phyloP scores from a whole-genome alignment of 2,888 invertebrate genomes.

The Cynaeus angustus region DNA sequence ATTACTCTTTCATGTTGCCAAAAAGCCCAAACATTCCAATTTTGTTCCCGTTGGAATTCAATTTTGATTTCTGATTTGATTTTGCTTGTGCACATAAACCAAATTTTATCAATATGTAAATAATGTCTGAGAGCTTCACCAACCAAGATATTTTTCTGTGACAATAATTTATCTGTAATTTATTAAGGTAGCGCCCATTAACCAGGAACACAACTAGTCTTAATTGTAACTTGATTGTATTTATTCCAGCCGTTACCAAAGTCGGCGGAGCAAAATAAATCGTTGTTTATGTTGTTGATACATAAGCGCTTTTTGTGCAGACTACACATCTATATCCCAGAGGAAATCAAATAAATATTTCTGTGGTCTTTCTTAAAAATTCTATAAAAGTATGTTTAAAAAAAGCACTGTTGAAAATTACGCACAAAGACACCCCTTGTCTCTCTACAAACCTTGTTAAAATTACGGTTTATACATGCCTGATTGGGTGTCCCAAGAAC shows the following conservation, averaged over 20 bases:
- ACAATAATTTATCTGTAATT: neutral
- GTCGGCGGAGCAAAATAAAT: neutral
- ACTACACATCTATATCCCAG: neutral
- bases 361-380: neutral
- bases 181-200: neutral
- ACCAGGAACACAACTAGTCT: neutral
- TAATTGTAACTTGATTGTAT: neutral
- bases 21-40: no score
- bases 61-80: no score
- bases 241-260: constrained; percentile 4
- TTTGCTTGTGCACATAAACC: no score
- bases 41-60: no score
- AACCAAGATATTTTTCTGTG: neutral
- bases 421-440: no score
- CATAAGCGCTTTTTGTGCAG: neutral
- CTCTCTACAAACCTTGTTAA: no score
- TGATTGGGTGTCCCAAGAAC: neutral
- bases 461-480: no score
- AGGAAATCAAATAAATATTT: neutral
- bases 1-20: no score
- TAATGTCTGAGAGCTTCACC: no score
- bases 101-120: no score
- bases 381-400: no score
- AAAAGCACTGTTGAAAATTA: no score
- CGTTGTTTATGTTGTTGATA: neutral